A percentile compares a stretch with the other conserved stretches of the same genome.
phyloP scores from a whole-genome alignment of 2,797 vertebrate genomes.

The Syngnathus acus region DNA sequence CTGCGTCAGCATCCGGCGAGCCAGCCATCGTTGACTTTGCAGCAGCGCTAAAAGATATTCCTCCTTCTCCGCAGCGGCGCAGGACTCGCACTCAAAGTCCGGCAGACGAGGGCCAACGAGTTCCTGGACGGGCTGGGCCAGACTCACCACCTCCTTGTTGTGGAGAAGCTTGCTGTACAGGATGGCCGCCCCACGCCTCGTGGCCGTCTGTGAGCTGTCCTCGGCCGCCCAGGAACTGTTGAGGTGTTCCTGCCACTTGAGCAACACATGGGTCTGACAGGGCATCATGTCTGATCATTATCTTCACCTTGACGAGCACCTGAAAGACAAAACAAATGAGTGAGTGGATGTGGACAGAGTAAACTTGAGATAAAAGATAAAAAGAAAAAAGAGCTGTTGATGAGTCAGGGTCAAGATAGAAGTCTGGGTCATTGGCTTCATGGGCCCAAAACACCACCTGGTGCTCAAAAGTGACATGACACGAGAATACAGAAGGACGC shows the following conservation, averaged over 20 bases:
- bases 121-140: constrained; percentile 75
- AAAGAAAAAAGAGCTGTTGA: not conserved
- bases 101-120: constrained; percentile 74
- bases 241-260: constrained; percentile 80
- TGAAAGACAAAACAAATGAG: constrained; percentile 21
- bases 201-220: constrained; percentile 63
- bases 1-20: constrained; percentile 69
- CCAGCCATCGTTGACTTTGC: constrained; percentile 74
- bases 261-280: constrained; percentile 76
- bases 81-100: constrained; percentile 75
- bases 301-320: constrained; percentile 49
- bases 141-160: constrained; percentile 74
- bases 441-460: not conserved
- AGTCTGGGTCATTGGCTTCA: not conserved
- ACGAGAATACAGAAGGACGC: not conserved
- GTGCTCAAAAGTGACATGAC: not conserved
- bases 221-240: constrained; percentile 78
- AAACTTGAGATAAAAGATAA: too few relatives aligned
- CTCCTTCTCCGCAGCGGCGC: constrained; percentile 68
- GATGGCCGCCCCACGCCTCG: constrained; percentile 56
- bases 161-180: constrained; percentile 73
- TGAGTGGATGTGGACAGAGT: not conserved
- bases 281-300: constrained; percentile 77
- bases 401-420: not conserved
- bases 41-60: constrained; percentile 73